Evolutionary conservation across 2,113 vertebrate genomes (phyloP).

Genomic region (Blennius ocellaris): DNA sequence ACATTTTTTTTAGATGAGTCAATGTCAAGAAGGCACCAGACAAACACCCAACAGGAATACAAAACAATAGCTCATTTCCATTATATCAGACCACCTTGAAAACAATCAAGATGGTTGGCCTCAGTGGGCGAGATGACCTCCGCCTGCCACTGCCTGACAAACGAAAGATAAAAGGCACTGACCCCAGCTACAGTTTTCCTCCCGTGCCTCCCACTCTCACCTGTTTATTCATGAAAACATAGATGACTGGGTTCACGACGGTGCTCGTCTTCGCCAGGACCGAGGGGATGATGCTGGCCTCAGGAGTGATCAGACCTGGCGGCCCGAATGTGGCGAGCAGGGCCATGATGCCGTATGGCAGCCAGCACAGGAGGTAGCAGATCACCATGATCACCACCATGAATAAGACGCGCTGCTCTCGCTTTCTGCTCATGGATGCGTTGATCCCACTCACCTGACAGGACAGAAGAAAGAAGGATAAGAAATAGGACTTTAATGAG

Average conservation of each 20-base stretch:
- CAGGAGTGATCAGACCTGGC: conserved; percentile 75
- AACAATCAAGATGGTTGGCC: not conserved
- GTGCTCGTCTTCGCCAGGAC: conserved; percentile 86
- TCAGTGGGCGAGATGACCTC: conserved; percentile 8
- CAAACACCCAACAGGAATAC: conserved; percentile 2
- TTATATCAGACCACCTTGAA: conserved; percentile 20
- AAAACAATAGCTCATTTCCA: conserved; percentile 25
- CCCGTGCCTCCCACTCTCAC: conserved; percentile 51
- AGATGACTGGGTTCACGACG: conserved; percentile 85
- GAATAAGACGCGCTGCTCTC: conserved; percentile 79
- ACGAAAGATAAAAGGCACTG: conserved; percentile 22
- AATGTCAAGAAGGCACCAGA: conserved; percentile 15
- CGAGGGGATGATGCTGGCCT: conserved; percentile 84
- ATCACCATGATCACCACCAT: conserved; percentile 86
- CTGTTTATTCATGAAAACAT: conserved; percentile 88
- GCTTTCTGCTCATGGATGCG: conserved; percentile 59
- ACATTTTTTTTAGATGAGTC: conserved; percentile 15
- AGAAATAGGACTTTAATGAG: not conserved
- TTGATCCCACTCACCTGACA: conserved; percentile 75
- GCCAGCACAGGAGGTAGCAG: conserved; percentile 87
- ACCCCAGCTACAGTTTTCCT: not conserved
- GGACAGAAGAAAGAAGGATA: not conserved
- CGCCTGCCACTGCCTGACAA: conserved; percentile 11
- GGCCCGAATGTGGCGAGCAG: conserved; percentile 82
- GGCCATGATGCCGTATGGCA: conserved; percentile 84